phyloP scores from a whole-genome alignment of 2,113 vertebrate genomes.

The Lipotes vexillifer region DNA sequence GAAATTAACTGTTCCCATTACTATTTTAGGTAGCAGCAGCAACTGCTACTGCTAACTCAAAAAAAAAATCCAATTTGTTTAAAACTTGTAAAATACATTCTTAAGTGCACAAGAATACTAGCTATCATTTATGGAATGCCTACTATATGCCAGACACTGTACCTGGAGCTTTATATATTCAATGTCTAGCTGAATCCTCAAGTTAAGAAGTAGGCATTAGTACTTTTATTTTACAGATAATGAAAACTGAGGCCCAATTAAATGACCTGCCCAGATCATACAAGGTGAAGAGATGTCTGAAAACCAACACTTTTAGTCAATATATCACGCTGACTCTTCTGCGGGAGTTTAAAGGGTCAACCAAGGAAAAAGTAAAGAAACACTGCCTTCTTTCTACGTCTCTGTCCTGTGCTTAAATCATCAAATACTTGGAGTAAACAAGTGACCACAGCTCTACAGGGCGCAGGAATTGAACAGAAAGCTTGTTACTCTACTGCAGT shows the following conservation, averaged over 20 bases:
- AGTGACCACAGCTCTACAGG: conserved; percentile 11
- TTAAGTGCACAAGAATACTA: not conserved
- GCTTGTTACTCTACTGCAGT: not conserved
- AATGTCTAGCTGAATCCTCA: not conserved
- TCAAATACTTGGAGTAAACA: conserved; percentile 9
- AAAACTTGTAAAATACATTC: not conserved
- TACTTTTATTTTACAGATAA: not conserved
- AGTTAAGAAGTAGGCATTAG: not conserved
- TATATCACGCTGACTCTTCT: not conserved
- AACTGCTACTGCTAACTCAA: not conserved
- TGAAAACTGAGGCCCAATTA: not conserved
- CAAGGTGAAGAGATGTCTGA: not conserved
- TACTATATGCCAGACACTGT: not conserved
- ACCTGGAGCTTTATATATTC: not conserved
- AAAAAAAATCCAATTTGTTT: not conserved
- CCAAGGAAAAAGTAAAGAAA: not conserved
- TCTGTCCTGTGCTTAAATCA: not conserved
- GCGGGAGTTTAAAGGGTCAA: not conserved
- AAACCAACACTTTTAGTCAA: not conserved
- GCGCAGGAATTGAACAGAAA: not conserved
- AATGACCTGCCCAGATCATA: not conserved
- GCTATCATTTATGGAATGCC: not conserved
- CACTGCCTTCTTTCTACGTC: not conserved
- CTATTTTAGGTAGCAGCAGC: not conserved
- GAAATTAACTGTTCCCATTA: not conserved